Percentiles rank a stretch among this genome's conserved stretches.
Evolutionary conservation across 2,797 vertebrate species (phyloP).

Genomic region (Oryzias dopingdopingensis): DNA sequence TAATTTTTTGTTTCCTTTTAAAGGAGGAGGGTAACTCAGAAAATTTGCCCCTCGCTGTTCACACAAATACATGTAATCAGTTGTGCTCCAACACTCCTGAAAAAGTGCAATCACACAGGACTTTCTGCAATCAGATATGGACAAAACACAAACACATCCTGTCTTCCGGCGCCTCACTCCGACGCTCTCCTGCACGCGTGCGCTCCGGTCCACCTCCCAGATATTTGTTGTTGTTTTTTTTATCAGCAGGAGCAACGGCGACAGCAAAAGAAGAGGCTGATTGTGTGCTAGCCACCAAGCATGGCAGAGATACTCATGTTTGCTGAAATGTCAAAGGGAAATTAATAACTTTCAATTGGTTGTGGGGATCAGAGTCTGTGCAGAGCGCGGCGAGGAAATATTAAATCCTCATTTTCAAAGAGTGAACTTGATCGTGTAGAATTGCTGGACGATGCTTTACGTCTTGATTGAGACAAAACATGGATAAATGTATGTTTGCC

Average conservation of each 20-base stretch:
- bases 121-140: constrained; percentile 26
- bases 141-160: constrained; percentile 8
- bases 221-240: constrained; percentile 13
- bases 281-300: constrained; percentile 21
- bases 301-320: constrained; percentile 19
- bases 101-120: constrained; percentile 37
- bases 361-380: constrained; percentile 7
- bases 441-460: constrained; percentile 47
- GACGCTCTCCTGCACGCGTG: background rate
- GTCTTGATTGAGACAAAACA: constrained; percentile 17
- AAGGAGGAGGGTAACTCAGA: constrained; percentile 1
- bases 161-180: background rate
- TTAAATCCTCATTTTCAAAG: constrained; percentile 9
- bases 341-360: constrained; percentile 23
- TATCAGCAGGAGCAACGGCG: constrained; percentile 21
- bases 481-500: constrained; percentile 40
- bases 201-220: background rate
- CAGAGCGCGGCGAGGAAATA: constrained; percentile 3
- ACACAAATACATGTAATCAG: constrained; percentile 18
- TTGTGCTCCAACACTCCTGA: background rate
- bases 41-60: constrained; percentile 18
- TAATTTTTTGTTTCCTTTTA: too few relatives aligned
- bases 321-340: constrained; percentile 43
- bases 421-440: background rate
- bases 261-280: constrained; percentile 23